Evolutionary conservation across 2,888 invertebrate species (phyloP).

Genomic region (Mesorhabditis sp.): DNA sequence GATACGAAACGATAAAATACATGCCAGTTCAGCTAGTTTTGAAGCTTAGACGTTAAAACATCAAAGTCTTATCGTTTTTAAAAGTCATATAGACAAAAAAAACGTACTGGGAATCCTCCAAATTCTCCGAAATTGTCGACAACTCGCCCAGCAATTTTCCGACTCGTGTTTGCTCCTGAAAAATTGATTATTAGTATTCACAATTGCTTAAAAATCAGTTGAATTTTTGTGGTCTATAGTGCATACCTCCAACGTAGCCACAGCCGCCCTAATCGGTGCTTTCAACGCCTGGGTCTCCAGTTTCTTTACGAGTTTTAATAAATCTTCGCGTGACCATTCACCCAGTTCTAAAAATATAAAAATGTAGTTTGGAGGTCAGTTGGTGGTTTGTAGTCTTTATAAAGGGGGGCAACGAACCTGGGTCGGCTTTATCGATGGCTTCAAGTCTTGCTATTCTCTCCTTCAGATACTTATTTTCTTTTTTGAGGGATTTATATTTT

Average conservation of each 20-base stretch:
- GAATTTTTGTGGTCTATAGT: no score
- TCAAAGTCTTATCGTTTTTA: no score
- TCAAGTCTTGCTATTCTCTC: not conserved
- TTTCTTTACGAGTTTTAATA: not conserved
- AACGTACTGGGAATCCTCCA: not conserved
- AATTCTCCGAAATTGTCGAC: not conserved
- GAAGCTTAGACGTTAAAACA: no score
- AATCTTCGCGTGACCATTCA: not conserved
- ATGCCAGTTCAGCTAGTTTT: no score
- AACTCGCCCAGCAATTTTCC: not conserved
- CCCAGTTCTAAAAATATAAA: not conserved
- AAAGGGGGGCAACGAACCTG: not conserved
- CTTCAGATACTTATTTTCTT: not conserved
- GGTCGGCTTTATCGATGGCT: not conserved
- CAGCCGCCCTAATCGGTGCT: constrained; percentile 5
- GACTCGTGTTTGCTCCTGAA: not conserved
- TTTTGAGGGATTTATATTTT: not conserved
- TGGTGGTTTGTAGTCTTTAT: no score
- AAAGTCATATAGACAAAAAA: no score
- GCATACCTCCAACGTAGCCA: not conserved
- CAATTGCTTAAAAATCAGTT: not conserved
- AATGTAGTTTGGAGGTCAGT: not conserved
- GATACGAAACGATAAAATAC: no score
- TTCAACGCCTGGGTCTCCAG: constrained; percentile 1
- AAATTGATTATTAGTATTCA: not conserved